Base-by-base conservation (phyloP, 2,113 vertebrate genomes). In the Coregonus clupeaformis region DNA sequence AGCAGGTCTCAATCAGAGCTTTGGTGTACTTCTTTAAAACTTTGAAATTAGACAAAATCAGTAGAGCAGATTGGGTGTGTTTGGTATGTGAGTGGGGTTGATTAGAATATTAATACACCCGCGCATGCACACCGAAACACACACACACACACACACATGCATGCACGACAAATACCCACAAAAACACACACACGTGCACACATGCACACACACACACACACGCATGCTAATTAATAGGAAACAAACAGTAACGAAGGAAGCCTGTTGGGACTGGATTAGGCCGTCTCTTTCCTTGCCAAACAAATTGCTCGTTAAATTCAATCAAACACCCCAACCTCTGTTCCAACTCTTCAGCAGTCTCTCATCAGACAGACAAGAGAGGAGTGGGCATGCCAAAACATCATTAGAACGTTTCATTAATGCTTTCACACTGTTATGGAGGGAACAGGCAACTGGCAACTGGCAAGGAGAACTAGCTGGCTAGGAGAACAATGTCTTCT, bases 241-340 rank as follows among this genome's bases (percentile, higher is more conserved):
- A 88, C 84, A 87, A 86, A 90, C 83, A 86, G 84, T 83, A 80
- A 81, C 73, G 82, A 77, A 75, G 80, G 71, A 71, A 1, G 83
- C 87, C 86, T 86, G 79, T 74, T 29, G 89, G 83, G 86, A 90
- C 77, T 80, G 83, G 82, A 86, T 89, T 84, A 87, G 81, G 72
- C 77, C 70, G 79, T 67, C 79, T 85, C 82, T 87, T 83, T 82
- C 73, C 76, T 80, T 82, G 77, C 86, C 75, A 76, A 84, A 89
- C 79, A 90, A 90, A 89, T 90, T 89, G 85, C 85, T 89, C 83
- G 80, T 82, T 83, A 88, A 89, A 88, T 87, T 90, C 85, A 89
- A 83, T 89, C 87, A 88, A 86, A 88, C 77, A 75, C 72, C 72
- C 83, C 30, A 69, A 75, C 73, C 77, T 75, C 78, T 80, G 77